A percentile compares a stretch with the other conserved stretches of the same genome.
These are phyloP conservation scores for Helicolenus hilgendorfi DNA, from an alignment of 2,797 vertebrate species.

Conservation along the genomic window DNA sequence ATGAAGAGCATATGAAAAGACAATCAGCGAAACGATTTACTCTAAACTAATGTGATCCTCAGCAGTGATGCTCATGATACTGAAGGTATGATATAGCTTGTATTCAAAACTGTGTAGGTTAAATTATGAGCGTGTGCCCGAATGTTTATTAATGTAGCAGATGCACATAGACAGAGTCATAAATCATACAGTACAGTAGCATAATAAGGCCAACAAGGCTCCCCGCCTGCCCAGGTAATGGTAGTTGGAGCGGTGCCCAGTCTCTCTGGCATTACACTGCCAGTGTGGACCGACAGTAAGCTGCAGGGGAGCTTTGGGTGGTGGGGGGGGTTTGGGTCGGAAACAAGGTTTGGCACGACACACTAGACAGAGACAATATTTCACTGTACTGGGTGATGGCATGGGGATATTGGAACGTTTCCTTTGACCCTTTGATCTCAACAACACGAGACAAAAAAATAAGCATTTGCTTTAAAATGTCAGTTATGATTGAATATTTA, in stretches of 20 bases:
- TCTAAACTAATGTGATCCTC: conserved; percentile 38
- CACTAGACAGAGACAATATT: conserved; percentile 29
- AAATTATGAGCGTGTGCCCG: conserved; percentile 67
- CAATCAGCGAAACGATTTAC: conserved; percentile 9
- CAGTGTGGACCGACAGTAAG: conserved; percentile 56
- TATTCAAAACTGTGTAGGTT: conserved; percentile 59
- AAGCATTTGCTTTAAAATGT: background rate
- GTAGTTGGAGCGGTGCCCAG: conserved; percentile 76
- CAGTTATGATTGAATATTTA: background rate
- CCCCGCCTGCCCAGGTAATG: conserved; percentile 71
- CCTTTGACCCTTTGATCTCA: conserved; percentile 12
- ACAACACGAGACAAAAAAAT: background rate
- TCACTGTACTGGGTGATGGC: conserved; percentile 23
- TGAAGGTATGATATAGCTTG: conserved; percentile 24
- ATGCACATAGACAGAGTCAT: conserved; percentile 73
- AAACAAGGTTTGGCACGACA: conserved; percentile 26
- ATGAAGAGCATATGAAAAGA: conserved; percentile 17
- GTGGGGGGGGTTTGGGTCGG: background rate
- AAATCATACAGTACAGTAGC: conserved; percentile 77
- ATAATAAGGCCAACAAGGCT: conserved; percentile 77
- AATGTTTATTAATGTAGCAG: conserved; percentile 83
- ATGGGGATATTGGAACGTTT: conserved; percentile 11
- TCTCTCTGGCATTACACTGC: conserved; percentile 56
- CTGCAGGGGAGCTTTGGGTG: conserved; percentile 20
- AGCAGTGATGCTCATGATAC: conserved; percentile 30